These are phyloP conservation scores for Gasterosteus aculeatus DNA, from an alignment of 2,113 vertebrate species.

Conservation along the genomic window DNA sequence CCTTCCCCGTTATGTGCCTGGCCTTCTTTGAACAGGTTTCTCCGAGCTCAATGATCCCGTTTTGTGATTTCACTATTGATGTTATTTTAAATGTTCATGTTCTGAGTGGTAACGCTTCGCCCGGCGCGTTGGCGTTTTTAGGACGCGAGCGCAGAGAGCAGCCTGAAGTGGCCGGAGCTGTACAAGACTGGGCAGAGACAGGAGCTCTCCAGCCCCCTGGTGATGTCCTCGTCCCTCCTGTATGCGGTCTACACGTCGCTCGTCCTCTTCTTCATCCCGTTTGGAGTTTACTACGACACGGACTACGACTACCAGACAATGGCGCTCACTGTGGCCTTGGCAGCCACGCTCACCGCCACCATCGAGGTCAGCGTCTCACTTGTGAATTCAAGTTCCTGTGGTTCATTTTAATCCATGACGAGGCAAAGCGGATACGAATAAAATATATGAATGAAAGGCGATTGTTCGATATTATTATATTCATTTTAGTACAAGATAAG, in stretches of 20 bases:
- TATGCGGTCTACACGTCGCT: slow-evolving; percentile 85
- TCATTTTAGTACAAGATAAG: not conserved
- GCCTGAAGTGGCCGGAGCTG: slow-evolving; percentile 84
- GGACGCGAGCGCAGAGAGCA: slow-evolving; percentile 85
- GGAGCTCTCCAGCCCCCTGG: slow-evolving; percentile 83
- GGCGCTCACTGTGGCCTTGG: slow-evolving; percentile 81
- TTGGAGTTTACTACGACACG: slow-evolving; percentile 77
- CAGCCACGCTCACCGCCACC: slow-evolving; percentile 78
- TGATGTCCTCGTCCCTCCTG: slow-evolving; percentile 77
- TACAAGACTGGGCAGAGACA: slow-evolving; percentile 83
- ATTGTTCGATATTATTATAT: not conserved
- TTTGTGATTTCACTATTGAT: not conserved
- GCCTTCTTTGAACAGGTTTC: slow-evolving; percentile 89
- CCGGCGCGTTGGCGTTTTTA: slow-evolving; percentile 43
- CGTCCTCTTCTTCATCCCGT: slow-evolving; percentile 84
- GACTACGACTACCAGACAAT: slow-evolving; percentile 87
- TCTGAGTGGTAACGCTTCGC: not conserved
- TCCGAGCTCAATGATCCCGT: not conserved
- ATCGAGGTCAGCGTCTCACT: slow-evolving; percentile 81
- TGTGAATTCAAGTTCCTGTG: not conserved
- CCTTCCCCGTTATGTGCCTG: slow-evolving; percentile 80
- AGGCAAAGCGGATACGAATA: not conserved
- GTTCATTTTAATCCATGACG: too few species aligned
- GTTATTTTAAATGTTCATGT: not conserved
- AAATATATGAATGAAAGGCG: not conserved